Conservation (phyloP, 2,888 invertebrate species). For the Orthonevra nobilis region DNA sequence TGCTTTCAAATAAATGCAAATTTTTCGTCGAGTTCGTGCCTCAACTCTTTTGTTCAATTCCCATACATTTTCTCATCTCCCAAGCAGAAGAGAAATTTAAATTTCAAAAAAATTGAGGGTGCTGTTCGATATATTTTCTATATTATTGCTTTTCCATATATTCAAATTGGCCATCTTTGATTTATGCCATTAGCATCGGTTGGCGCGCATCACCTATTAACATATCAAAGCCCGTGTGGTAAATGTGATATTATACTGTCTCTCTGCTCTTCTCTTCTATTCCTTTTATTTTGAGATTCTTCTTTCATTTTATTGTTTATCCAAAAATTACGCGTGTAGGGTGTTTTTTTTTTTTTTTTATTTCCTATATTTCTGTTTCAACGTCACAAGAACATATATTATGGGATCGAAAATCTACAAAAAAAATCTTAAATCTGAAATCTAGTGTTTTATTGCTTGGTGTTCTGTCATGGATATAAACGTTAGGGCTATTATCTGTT, state of each 20-base stretch:
- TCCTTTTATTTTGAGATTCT: slow-evolving; percentile 12
- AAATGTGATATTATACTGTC: slow-evolving; percentile 55
- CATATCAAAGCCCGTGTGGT: slow-evolving; percentile 67
- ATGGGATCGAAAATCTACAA: slow-evolving; percentile 33
- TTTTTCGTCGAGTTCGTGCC: slow-evolving; percentile 51
- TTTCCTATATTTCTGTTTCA: slow-evolving; percentile 1
- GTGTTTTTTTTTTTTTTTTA: slow-evolving; percentile 6
- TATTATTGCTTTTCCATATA: slow-evolving; percentile 62
- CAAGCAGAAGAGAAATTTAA: slow-evolving; percentile 49
- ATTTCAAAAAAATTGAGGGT: slow-evolving; percentile 70
- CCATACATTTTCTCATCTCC: neutral
- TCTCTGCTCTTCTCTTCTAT: slow-evolving; percentile 16
- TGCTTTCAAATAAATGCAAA: slow-evolving; percentile 68
- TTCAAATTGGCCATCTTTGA: slow-evolving; percentile 70
- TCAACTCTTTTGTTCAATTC: slow-evolving; percentile 59
- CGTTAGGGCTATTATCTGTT: slow-evolving; percentile 31
- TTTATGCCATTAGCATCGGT: slow-evolving; percentile 58
- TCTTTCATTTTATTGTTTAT: slow-evolving; percentile 27
- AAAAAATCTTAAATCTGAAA: slow-evolving; percentile 25
- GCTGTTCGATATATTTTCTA: slow-evolving; percentile 64
- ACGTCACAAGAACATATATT: slow-evolving; percentile 42
- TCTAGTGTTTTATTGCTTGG: slow-evolving; percentile 47
- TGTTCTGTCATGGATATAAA: slow-evolving; percentile 36
- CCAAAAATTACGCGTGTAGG: slow-evolving; percentile 38
- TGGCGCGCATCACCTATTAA: slow-evolving; percentile 44